Evolutionary conservation across 2,797 vertebrate species (phyloP).

Genomic region (Rhinoraja longicauda): DNA sequence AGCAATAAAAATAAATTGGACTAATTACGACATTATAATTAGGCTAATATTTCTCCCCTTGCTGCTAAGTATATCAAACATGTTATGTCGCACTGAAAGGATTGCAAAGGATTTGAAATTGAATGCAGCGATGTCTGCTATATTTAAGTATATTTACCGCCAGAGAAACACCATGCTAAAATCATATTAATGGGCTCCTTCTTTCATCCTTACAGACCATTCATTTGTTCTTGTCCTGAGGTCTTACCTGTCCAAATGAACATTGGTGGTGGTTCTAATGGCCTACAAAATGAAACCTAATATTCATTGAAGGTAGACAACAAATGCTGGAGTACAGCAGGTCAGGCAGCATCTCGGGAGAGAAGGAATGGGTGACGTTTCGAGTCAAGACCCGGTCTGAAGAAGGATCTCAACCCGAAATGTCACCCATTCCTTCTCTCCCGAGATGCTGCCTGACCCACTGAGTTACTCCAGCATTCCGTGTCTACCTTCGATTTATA

Average conservation of each 20-base stretch:
- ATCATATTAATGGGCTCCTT: background rate
- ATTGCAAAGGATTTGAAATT: conserved; percentile 68
- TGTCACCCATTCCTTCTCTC: too few relatives aligned
- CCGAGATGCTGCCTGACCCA: too few relatives aligned
- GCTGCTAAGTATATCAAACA: conserved; percentile 69
- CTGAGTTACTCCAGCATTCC: too few relatives aligned
- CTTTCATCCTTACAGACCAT: background rate
- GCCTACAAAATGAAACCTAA: background rate
- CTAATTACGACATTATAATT: conserved; percentile 61
- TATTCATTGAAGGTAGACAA: background rate
- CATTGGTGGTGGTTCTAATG: background rate
- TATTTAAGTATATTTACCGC: conserved; percentile 26
- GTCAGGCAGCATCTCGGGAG: too few relatives aligned
- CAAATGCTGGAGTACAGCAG: too few relatives aligned
- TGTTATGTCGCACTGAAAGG: conserved; percentile 57
- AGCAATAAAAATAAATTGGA: conserved; percentile 54
- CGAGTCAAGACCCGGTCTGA: too few relatives aligned
- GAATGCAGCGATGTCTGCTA: conserved; percentile 47
- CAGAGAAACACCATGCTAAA: conserved; percentile 20
- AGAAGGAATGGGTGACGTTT: too few relatives aligned
- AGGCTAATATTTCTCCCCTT: conserved; percentile 58
- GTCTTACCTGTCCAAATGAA: background rate
- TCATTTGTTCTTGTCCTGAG: background rate
- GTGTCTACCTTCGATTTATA: too few relatives aligned
- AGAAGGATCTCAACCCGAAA: too few relatives aligned